Evolutionary conservation across 2,797 vertebrate genomes (phyloP), one percentile per base, ranked within the genome.

Genomic region (Pygocentrus nattereri): DNA sequence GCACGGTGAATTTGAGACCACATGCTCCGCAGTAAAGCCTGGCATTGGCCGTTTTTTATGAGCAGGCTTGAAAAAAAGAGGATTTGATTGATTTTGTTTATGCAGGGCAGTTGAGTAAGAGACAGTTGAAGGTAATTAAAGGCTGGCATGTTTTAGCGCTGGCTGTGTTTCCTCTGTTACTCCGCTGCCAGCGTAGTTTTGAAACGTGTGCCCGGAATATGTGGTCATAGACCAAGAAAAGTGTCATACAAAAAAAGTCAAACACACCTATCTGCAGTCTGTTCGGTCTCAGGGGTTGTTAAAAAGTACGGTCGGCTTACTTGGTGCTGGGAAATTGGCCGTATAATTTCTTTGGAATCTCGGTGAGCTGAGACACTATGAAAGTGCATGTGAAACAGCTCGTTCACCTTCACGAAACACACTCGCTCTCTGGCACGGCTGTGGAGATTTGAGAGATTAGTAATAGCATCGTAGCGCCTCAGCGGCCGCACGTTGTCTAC

Each of bases 281-380:
- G 78, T 12, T 13, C 7, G 64, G 74, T 72, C 77, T 82, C 69
- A 77, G 58, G 81, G 68, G 70, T 41, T 62, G 52, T 74, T 65
- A 87, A 83, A 34, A 27, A 23, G 59, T 72, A 79, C 25, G 67
- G 71, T 73, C 72, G 41, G 65, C 56, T 62, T 58, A 34, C 62
- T 76, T 49, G 58, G 80, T 27, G 38, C 34, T 27, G 73, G 27
- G 73, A 76, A 79, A 64, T 59, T 68, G 16, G 56, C 52, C n/a
- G 21, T 84, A 73, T 64, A 56, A 84, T 79, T 84, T 77, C 79
- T 68, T 61, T 76, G 83, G 76, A 84, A 82, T 80, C 38, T 74
- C 76, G 58, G 71, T 59, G 44, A 64, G 19, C 25, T 52, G 52
- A 74, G 71, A 49, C 34, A 47, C 62, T 61, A 54, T 82, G 77